These are phyloP conservation scores for Ophioninae sp. DNA, from an alignment of 2,888 invertebrate genomes.

Conservation along the genomic window DNA sequence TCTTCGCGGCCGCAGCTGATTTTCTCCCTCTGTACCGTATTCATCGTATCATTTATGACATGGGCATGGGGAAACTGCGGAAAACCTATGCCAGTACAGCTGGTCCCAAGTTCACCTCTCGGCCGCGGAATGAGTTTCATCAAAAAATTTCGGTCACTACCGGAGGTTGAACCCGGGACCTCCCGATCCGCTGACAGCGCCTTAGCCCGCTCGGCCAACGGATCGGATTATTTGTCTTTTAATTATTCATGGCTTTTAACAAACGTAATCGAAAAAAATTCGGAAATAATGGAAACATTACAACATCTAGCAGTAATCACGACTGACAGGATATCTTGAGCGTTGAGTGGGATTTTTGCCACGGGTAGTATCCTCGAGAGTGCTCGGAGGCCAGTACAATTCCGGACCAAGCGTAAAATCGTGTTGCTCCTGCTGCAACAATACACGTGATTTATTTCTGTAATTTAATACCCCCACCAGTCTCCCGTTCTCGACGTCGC, in stretches of 20 bases:
- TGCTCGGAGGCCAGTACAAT: conserved; percentile 39
- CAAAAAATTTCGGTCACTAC: too few relatives aligned
- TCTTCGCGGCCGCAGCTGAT: too few relatives aligned
- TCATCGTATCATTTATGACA: too few relatives aligned
- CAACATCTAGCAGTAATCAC: conserved; percentile 21
- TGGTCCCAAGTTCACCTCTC: too few relatives aligned
- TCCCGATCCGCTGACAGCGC: too few relatives aligned
- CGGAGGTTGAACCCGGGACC: too few relatives aligned
- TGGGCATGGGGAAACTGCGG: too few relatives aligned
- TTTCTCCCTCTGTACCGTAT: too few relatives aligned
- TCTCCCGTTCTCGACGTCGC: conserved; percentile 21
- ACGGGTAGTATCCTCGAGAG: neutral
- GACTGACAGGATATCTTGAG: neutral
- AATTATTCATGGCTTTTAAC: neutral
- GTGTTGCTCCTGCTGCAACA: conserved; percentile 65
- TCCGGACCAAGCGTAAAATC: conserved; percentile 66
- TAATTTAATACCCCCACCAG: conserved; percentile 68
- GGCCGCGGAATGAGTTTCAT: too few relatives aligned
- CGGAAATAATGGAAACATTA: neutral
- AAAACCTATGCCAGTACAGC: too few relatives aligned
- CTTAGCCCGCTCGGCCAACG: too few relatives aligned
- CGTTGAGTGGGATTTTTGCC: conserved; percentile 7
- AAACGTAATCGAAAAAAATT: conserved; percentile 1
- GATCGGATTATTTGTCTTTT: too few relatives aligned
- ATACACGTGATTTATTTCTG: conserved; percentile 72